Percentiles rank a stretch among this genome's conserved stretches.
Evolutionary conservation across 2,113 vertebrate species (phyloP).

Genomic region (Hiodon tergisus): DNA sequence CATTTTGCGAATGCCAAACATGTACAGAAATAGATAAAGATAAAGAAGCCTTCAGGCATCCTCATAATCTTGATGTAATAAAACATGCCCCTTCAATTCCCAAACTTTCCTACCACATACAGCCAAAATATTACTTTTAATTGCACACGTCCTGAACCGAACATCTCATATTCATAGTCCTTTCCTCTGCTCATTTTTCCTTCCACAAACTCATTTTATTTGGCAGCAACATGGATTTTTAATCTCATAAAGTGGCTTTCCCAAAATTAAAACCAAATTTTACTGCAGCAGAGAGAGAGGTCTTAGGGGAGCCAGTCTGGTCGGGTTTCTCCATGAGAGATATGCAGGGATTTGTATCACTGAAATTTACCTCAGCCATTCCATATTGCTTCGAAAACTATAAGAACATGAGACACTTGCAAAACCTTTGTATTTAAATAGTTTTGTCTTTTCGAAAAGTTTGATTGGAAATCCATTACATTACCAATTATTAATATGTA

Average conservation of each 20-base stretch:
- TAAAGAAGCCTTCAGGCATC: not conserved
- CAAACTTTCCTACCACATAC: too few species aligned
- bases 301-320: not conserved
- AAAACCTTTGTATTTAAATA: too few species aligned
- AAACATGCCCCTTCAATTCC: too few species aligned
- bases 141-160: not conserved
- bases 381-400: too few species aligned
- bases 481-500: too few species aligned
- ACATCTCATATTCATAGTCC: not conserved
- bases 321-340: constrained; percentile 7
- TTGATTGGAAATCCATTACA: too few species aligned
- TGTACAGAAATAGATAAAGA: not conserved
- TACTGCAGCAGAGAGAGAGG: constrained; percentile 13
- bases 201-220: constrained; percentile 1
- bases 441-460: too few species aligned
- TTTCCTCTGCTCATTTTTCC: not conserved
- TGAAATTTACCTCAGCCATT: not conserved
- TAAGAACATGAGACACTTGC: too few species aligned
- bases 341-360: not conserved
- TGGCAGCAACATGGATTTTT: not conserved
- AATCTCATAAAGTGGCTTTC: constrained; percentile 14
- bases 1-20: not conserved
- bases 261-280: constrained; percentile 12
- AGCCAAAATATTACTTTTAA: not conserved
- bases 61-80: not conserved